Evolutionary conservation across 2,797 vertebrate genomes (phyloP), one percentile per base, ranked within the genome.

Genomic region (Pangasius sanitwongsei): DNA sequence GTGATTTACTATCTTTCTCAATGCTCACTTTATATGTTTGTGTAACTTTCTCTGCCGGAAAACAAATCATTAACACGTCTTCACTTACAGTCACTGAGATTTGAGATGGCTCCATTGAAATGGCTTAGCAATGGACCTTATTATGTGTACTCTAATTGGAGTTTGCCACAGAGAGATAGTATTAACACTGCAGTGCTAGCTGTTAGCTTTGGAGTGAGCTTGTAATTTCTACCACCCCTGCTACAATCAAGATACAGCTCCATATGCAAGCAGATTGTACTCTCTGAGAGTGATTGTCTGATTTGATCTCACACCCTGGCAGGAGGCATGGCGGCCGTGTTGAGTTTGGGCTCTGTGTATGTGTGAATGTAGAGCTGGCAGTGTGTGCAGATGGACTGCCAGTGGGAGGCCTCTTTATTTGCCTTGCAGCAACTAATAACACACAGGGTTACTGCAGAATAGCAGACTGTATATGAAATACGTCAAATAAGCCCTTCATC

Each of bases 381-480:
- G 85, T 70, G 72, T 87, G 87, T 87, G 70, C 91, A 92, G 91
- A 92, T 91, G 91, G 91, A 86, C 55, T 57, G 78, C 57, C 63
- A 41, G 87, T 86, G 70, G 87, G 91, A 85, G 87, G 82, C 48
- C 80, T 85, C 28, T 89, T 69, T 87, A 80, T 88, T 88, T 89
- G 87, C 85, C 82, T 86, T 90, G 85, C 80, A 81, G 75, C 89
- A 87, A 81, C 55, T 90, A 69, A 86, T 89, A 89, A 89, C 86
- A 88, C 67, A 82, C 75, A 70, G 48, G 80, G 87, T 87, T 23
- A 81, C 82, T 69, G 74, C n/a, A 53, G 59, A 72, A 77, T 84
- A 85, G 61, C 81, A 89, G 84, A 83, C 87, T 59, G 74, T 53
- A 85, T 34, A 48, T n/a, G 41, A 65, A 83, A 65, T 83, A 65